Conservation (phyloP, 2,888 invertebrate species). For the Lepidochitona cinerea region DNA sequence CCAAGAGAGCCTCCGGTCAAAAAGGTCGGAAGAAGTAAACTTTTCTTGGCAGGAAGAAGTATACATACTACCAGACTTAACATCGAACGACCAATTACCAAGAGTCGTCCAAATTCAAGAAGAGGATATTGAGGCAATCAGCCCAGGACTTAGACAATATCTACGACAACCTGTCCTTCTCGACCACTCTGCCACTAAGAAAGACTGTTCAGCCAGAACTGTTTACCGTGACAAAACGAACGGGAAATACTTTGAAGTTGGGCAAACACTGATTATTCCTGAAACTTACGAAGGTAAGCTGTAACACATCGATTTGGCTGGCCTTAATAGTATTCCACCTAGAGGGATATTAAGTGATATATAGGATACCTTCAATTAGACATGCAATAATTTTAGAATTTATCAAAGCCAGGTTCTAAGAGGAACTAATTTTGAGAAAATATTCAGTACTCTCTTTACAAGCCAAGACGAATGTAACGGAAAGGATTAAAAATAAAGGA, state of each 20-base stretch:
- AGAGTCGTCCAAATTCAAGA: constrained; percentile 31
- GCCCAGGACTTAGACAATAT: constrained; percentile 48
- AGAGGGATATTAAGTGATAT: no score
- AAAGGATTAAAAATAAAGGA: no score
- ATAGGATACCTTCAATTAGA: no score
- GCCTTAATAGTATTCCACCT: no score
- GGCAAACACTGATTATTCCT: constrained; percentile 57
- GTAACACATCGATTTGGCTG: no score
- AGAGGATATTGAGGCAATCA: constrained; percentile 18
- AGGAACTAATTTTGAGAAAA: no score
- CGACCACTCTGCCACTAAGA: constrained; percentile 33
- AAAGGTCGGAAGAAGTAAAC: no score
- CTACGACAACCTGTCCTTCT: constrained; percentile 47
- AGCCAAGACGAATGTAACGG: no score
- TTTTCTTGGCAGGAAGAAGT: constrained; percentile 35
- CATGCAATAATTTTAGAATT: no score
- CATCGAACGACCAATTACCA: constrained; percentile 33
- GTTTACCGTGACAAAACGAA: constrained; percentile 46
- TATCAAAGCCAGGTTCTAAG: no score
- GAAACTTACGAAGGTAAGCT: constrained; percentile 35
- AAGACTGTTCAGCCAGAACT: constrained; percentile 47
- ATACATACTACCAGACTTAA: constrained; percentile 18
- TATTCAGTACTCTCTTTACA: no score
- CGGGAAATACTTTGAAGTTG: constrained; percentile 56
- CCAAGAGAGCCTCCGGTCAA: no score